Evolutionary conservation across 2,113 vertebrate species (phyloP), one percentile per base, ranked within the genome.

Genomic region (Podarcis raffonei): DNA sequence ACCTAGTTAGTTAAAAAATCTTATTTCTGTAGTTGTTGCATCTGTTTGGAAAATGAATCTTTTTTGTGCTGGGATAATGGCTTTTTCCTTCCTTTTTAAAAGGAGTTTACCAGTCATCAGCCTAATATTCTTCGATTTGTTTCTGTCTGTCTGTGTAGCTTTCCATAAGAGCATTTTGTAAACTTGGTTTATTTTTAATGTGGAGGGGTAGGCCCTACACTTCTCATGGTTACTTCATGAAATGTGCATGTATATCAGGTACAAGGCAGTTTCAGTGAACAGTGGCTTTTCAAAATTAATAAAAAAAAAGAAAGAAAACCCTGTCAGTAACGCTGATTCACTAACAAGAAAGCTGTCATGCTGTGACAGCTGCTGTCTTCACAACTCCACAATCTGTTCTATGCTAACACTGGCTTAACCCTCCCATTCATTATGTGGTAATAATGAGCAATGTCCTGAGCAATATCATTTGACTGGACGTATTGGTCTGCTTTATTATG

Each of bases 281-380:
- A 96, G 95, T 92, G 94, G 92, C 95, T 97, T 89, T 95, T 96
- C 96, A 96, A 94, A 96, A 95, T 30, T 39, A 96, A 96, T 94
- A 87, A 95, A 93, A 53, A 93, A 53, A 81, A 20, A 53, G 7
- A 5, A 25, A 23, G 2, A 9, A 5, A 30, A 25, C 16, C n/a
- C 95, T 97, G 97, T 96, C 97, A 96, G 95, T 91, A 91, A 95
- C 95, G 89, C 94, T 96, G 96, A 96, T 96, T 96, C 95, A 95
- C 96, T 96, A 96, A 96, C 96, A 97, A 92, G 95, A 94, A 96
- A 97, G 94, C 95, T 97, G 97, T 97, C 96, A 96, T 93, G 94
- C 95, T 96, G 92, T 96, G 96, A 95, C 96, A 97, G 96, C 95
- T 97, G 96, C 96, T 95, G 95, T 95, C 96, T 96, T 94, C 96